Base-by-base conservation (phyloP, 2,113 vertebrate species). In the Cairina moschata region DNA sequence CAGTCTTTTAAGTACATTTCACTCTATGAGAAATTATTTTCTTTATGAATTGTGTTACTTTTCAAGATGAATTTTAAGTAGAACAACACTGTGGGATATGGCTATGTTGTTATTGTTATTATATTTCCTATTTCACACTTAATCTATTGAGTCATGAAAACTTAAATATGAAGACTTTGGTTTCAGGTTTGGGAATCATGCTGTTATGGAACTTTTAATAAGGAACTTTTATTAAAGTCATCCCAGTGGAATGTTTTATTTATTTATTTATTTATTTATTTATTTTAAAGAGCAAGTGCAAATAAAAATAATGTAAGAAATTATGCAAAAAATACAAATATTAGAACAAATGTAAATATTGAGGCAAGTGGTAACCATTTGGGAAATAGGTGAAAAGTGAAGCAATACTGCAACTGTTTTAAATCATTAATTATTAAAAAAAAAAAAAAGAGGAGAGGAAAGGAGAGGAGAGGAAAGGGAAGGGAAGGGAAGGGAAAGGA, bases 251-350 rank as follows among this genome's bases (percentile, higher is more conserved):
- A 95, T 82, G 73, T 22, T 86, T 81, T 62, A 59, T 91, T 95
- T 92, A 44, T 40, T 40, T 40, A 94, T 95, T 81, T 76, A 22
- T 83, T 78, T 63, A 55, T 92, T 95, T 93, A 36, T 83, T 78
- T 63, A 55, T 92, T 95, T 93, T 36, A 23, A 2, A 31, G 25
- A 78, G 15, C 3, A 91, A 95, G 91, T 94, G 95, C 38, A 96
- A 96, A 96, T 97, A 94, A 97, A 96, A 94, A 69, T 95, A 97
- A 94, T 93, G 92, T 82, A 95, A 95, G 88, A 95, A 97, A 92
- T 93, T 93, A 93, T 72, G 86, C 46, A 88, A 46, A 46, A 96
- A 97, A 90, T 68, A 85, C 48, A 91, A 83, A 84, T 93, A 92
- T 84, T 86, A 88, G 90, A 95, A 67, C 79, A 75, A 94, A 91